Evolutionary conservation across 2,113 vertebrate species (phyloP).

Genomic region (Poeciliopsis retropinna): DNA sequence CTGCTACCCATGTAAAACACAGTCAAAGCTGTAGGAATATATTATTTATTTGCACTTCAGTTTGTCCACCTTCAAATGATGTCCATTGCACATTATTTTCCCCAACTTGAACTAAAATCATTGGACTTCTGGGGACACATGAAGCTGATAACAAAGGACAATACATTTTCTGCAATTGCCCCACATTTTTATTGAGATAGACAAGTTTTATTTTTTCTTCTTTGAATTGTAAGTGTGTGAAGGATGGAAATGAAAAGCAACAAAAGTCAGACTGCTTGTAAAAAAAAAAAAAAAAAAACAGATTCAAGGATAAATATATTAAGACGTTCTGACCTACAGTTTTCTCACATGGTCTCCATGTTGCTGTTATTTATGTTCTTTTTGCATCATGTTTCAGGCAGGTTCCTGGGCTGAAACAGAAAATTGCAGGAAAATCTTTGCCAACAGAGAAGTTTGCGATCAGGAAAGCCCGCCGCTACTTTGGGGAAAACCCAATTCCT

Average conservation of each 20-base stretch:
- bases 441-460: conserved; percentile 99
- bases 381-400: conserved; percentile 77
- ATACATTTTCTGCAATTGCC: too few relatives aligned
- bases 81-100: too few relatives aligned
- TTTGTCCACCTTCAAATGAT: too few relatives aligned
- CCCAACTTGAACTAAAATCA: too few relatives aligned
- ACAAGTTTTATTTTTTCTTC: not conserved
- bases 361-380: not conserved
- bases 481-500: conserved; percentile 84
- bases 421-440: conserved; percentile 98
- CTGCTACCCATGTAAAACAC: too few relatives aligned
- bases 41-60: too few relatives aligned
- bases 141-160: too few relatives aligned
- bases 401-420: conserved; percentile 93
- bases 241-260: not conserved
- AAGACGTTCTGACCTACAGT: not conserved
- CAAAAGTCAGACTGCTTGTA: not conserved
- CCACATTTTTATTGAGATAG: too few relatives aligned
- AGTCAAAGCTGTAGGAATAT: too few relatives aligned
- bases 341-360: not conserved
- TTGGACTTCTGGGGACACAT: too few relatives aligned
- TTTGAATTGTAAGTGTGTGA: not conserved
- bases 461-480: conserved; percentile 92
- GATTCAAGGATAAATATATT: not conserved
- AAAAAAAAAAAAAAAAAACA: not conserved